Percentiles rank a stretch among this genome's conserved stretches.
These are phyloP conservation scores for Ochlodes sylvanus DNA, from an alignment of 2,888 invertebrate genomes.

Conservation along the genomic window DNA sequence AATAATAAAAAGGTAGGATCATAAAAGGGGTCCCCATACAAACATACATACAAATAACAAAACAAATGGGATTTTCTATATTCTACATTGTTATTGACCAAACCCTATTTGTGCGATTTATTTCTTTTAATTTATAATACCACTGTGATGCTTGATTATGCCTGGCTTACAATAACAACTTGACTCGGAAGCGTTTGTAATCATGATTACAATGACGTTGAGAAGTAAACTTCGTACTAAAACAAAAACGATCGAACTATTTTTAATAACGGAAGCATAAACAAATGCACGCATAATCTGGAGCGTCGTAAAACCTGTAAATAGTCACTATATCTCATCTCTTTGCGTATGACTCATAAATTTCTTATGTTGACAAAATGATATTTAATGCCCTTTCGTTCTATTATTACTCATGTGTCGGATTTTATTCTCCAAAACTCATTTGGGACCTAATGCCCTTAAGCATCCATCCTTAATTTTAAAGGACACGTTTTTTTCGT, in stretches of 20 bases:
- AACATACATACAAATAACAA: too few species aligned
- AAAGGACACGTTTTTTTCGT: constrained; percentile 75
- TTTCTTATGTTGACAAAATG: constrained; percentile 79
- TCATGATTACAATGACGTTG: too few species aligned
- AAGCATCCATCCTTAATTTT: constrained; percentile 72
- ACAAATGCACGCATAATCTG: constrained; percentile 60
- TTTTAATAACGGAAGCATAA: constrained; percentile 65
- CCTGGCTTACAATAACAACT: too few species aligned
- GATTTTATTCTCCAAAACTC: constrained; percentile 74
- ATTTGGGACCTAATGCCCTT: constrained; percentile 69
- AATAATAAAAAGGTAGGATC: too few species aligned
- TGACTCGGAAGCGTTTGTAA: too few species aligned
- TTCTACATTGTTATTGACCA: too few species aligned
- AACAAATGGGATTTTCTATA: too few species aligned
- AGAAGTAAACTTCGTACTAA: too few species aligned
- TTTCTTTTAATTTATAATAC: too few species aligned
- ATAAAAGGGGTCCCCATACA: too few species aligned
- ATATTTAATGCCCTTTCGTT: constrained; percentile 73
- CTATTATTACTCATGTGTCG: constrained; percentile 64
- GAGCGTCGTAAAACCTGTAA: constrained; percentile 68
- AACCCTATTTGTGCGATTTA: too few species aligned
- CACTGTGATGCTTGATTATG: too few species aligned
- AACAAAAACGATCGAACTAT: constrained; percentile 46
- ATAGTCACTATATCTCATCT: constrained; percentile 66
- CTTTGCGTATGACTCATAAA: constrained; percentile 68